Base-by-base conservation (phyloP, 2,797 vertebrate genomes). In the Malacoraja senta region DNA sequence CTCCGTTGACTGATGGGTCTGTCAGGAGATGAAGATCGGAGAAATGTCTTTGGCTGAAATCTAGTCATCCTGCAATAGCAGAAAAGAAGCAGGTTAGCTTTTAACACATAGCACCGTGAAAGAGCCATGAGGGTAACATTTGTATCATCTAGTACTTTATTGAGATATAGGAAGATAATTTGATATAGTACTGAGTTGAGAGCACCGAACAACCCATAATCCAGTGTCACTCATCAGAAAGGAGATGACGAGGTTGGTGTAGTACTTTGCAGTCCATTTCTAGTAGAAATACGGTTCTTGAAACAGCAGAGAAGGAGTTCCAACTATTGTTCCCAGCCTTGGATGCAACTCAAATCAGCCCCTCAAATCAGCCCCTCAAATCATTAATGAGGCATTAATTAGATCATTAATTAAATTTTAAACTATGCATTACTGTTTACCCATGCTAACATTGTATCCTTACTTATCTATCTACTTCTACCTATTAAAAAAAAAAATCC, bases 11-110 rank as follows among this genome's bases (percentile, higher is more conserved):
- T 38, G 24, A 12, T 53, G 71, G n/a, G 61, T 65, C 84, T 4
- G 17, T 88, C 63, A 76, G 24, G 90, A 92, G 72, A 76, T 76
- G 72, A 44, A 29, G 90, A n/a, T 21, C 44, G 71, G 38, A n/a
- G 68, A 92, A 71, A 76, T 44, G 90, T 92, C 90, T 44, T 53
- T 76, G 24, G 90, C 26, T 44, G 71, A 29, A 72, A 92, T 71
- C 35, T 92, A 92, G 21, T 92, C 90, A 76, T 92, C 90, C 90
- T 92, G 90, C 26, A 92, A 92, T 8, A 91, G 61, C 71, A 76
- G 38, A 38, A 63, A n/a, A 76, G 90, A 13, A 76, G 72, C 24
- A 76, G 90, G 71, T 92, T 92, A 92, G 90, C 32, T 26, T 44
- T 19, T 71, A 10, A 44, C 8, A 1, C 35, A 24, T 65, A 72